phyloP scores from a whole-genome alignment of 2,888 invertebrate species.

The Argyra leucocephala region DNA sequence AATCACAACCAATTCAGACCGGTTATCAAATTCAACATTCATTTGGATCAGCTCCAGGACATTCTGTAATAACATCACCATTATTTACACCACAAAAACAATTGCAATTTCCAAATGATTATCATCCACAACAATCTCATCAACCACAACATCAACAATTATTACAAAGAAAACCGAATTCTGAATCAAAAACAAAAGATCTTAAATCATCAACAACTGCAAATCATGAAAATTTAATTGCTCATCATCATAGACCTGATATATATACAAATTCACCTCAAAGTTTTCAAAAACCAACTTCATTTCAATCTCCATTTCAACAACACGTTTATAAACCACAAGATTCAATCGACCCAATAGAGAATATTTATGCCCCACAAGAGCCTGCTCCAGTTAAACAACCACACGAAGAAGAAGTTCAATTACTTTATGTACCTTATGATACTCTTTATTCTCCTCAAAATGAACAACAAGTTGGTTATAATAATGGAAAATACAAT shows the following conservation, averaged over 20 bases:
- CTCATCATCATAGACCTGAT: constrained; percentile 15
- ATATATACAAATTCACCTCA: constrained; percentile 24
- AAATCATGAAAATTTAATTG: constrained; percentile 18
- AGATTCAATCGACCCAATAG: constrained; percentile 23
- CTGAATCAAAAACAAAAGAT: constrained; percentile 14
- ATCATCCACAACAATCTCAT: constrained; percentile 26
- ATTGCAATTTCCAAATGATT: constrained; percentile 33
- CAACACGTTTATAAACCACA: constrained; percentile 18
- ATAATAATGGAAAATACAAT: constrained; percentile 35
- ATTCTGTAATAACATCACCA: constrained; percentile 35
- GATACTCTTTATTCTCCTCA: constrained; percentile 55
- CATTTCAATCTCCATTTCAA: constrained; percentile 25
- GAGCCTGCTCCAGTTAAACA: constrained; percentile 16
- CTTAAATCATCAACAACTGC: constrained; percentile 16
- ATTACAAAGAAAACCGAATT: neutral
- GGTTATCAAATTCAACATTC: constrained; percentile 42
- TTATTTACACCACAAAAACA: constrained; percentile 32
- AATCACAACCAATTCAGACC: constrained; percentile 36
- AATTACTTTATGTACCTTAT: constrained; percentile 71
- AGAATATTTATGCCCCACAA: constrained; percentile 19
- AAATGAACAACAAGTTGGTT: constrained; percentile 30
- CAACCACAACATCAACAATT: constrained; percentile 17
- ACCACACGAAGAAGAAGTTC: constrained; percentile 55
- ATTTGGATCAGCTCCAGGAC: constrained; percentile 31
- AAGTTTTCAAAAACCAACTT: constrained; percentile 29